Conservation (phyloP, 2,797 vertebrate species). For the Gymnodraco acuticeps region DNA sequence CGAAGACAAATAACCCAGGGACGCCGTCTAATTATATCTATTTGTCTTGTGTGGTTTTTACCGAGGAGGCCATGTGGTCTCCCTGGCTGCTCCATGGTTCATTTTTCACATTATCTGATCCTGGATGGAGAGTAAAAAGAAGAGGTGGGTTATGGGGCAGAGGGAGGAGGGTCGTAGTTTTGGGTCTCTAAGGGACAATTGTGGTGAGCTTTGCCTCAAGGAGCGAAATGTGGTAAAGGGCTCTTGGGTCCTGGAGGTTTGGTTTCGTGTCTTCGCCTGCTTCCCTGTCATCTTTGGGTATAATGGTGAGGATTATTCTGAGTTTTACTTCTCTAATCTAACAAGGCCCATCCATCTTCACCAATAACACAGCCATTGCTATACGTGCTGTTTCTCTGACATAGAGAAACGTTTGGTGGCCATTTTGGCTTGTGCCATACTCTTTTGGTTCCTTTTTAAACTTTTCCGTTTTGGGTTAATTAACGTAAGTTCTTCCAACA, state of each 20-base stretch:
- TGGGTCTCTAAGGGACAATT: conserved; percentile 62
- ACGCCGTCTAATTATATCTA: conserved; percentile 85
- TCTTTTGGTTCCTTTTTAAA: conserved; percentile 16
- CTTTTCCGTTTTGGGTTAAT: conserved; percentile 12
- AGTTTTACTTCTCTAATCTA: conserved; percentile 56
- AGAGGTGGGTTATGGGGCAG: conserved; percentile 60
- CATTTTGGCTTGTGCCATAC: background rate
- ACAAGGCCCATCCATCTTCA: conserved; percentile 58
- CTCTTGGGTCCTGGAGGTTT: conserved; percentile 56
- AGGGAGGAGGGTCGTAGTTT: conserved; percentile 17
- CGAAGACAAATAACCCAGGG: conserved; percentile 90
- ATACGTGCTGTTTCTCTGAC: conserved; percentile 9
- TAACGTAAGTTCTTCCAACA: conserved; percentile 11
- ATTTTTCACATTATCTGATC: conserved; percentile 86
- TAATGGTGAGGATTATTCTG: conserved; percentile 63
- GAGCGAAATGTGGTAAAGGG: conserved; percentile 56
- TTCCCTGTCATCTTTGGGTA: conserved; percentile 50
- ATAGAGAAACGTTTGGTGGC: conserved; percentile 5
- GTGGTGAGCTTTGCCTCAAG: conserved; percentile 54
- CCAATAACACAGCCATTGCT: conserved; percentile 36
- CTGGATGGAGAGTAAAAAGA: conserved; percentile 70
- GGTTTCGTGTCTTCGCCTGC: conserved; percentile 62
- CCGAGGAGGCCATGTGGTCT: conserved; percentile 81
- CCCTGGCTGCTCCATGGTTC: conserved; percentile 75
- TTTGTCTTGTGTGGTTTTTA: conserved; percentile 85